Conservation (phyloP, 2,888 invertebrate species). For the Teleogryllus oceanicus region DNA sequence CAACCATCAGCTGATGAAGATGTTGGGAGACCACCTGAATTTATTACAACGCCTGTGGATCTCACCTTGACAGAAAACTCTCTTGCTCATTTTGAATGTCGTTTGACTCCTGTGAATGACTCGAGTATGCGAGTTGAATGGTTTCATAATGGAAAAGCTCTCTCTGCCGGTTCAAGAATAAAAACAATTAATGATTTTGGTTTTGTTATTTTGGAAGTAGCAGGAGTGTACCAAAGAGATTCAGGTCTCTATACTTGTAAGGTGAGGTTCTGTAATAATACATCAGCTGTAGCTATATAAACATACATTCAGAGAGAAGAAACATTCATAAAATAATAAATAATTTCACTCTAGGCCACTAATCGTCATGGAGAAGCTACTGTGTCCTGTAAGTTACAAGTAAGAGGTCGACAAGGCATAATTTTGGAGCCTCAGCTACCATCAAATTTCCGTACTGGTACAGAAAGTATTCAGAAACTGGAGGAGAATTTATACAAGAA, state of each 20-base stretch:
- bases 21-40: constrained; percentile 83
- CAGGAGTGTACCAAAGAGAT: constrained; percentile 90
- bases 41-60: constrained; percentile 82
- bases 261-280: constrained; percentile 38
- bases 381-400: constrained; percentile 81
- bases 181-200: constrained; percentile 98
- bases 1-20: constrained; percentile 73
- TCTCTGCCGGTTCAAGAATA: constrained; percentile 85
- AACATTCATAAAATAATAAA: background rate
- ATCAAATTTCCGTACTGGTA: constrained; percentile 79
- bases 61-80: constrained; percentile 80
- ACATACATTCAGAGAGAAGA: background rate
- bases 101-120: constrained; percentile 83
- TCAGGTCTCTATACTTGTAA: constrained; percentile 90
- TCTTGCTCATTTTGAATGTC: constrained; percentile 89
- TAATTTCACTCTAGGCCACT: constrained; percentile 56
- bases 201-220: constrained; percentile 92
- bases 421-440: constrained; percentile 86
- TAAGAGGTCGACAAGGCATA: constrained; percentile 82
- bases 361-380: constrained; percentile 88
- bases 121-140: constrained; percentile 93
- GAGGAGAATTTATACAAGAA: constrained; percentile 85
- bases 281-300: background rate
- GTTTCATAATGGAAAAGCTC: constrained; percentile 94
- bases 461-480: constrained; percentile 83